Base-by-base conservation (phyloP, 2,888 invertebrate species). In the Muschampia plurimacula region DNA sequence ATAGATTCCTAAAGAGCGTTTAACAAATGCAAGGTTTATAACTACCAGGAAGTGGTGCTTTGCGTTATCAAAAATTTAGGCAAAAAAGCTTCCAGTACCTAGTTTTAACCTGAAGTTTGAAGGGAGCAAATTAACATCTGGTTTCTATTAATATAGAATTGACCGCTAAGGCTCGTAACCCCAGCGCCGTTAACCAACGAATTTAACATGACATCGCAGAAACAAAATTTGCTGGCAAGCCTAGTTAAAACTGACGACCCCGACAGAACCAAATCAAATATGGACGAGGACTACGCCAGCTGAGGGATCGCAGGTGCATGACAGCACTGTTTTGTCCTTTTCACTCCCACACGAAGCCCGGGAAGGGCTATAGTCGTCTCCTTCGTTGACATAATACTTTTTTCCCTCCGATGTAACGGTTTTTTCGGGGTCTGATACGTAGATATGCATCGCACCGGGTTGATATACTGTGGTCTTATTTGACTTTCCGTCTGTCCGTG, bases 251-350 rank as follows among this genome's bases (percentile, higher is more conserved):
- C 83, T 88, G 86, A 76, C 88, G 85, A 85, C 85, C 85, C 86
- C 85, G 83, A 85, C 88, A 88, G 89, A 89, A 88, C 83, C 86
- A 90, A 90, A 92, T 93, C 91, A 91, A 93, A 93, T 90, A 92
- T 92, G 87, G 83, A 90, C 86, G 86, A 84, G 80, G 79, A 84
- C 82, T 82, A 81, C 84, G 82, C 90, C 92, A 91, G 92, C 90
- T 92, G 92, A 89, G 82, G 85, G 78, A 79, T 81, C 88, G 89
- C 93, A 92, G 93, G 93, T 91, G 93, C 84, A 87, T 84, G 84
- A 89, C 88, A 89, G 89, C 82, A 84, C 80, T 83, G 73, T 74
- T 78, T 82, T 76, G 80, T 90, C 91, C 82, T 87, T 80, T 80
- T 91, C 84, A 77, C 87, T 79, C 89, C 69, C 81, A 74, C 69